Base-by-base conservation (phyloP, 2,113 vertebrate genomes). In the Clarias gariepinus region DNA sequence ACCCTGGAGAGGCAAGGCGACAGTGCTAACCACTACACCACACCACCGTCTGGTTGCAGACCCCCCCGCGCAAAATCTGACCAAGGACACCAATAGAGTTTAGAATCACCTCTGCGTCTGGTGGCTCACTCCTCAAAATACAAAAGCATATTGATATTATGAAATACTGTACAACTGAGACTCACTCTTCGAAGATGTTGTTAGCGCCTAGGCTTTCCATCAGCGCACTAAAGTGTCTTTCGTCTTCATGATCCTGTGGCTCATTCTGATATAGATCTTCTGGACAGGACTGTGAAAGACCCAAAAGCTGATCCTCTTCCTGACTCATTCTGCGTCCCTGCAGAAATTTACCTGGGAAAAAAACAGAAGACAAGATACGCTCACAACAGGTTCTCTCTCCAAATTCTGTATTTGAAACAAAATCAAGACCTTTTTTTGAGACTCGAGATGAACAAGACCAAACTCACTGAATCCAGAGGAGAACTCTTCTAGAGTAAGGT, bases 381-480 rank as follows among this genome's bases (percentile, higher is more conserved):
- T 86, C 1, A 76, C 13, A 47, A 16, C 66, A 33, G 16, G 23
- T 64, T 52, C 64, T 36, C 55, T 5, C 21, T 33, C 25, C 52
- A 83, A 58, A 78, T 78, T 30, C 47, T 25, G 5, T 36, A 6
- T 30, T 9, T 7, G 3, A 74, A 11, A 41, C 41, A 52, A 13
- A 52, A 76, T 52, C 21, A 76, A n/a, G 41, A 2, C 73, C 8
- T 58, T 19, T 21, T 19, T 84, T 9, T n/a, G 0, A 61, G 33
- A 7, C 33, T 36, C 33, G 33, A 36, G 33, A 36, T 3, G 33
- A 36, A 36, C 47, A 47, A 47, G 47, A 47, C 47, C 47, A 84
- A 91, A 97, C 97, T 95, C 92, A 99, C 98, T 96, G 89, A 99
- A 97, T 95, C 97, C 96, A 23, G 94, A 94, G 57, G 95, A 94